Conservation (phyloP, 1,140 invertebrate genomes). For the Coelopa frigida region DNA sequence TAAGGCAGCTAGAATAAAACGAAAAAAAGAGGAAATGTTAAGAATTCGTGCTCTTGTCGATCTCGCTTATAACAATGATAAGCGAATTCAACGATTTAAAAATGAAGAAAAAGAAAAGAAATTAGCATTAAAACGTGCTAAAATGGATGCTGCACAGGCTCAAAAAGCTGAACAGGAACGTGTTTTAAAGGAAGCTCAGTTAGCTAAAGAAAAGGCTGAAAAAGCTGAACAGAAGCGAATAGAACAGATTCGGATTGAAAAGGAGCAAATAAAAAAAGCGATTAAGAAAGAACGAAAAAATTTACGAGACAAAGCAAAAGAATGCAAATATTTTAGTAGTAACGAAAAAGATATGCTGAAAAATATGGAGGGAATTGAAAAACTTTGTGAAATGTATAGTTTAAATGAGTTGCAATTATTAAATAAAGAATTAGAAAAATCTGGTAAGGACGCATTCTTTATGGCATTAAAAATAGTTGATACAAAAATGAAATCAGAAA, state of each 20-base stretch:
- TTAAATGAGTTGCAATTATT: slow-evolving; percentile 67
- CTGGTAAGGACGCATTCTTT: slow-evolving; percentile 57
- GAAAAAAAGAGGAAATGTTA: slow-evolving; percentile 94
- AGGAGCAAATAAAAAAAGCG: slow-evolving; percentile 73
- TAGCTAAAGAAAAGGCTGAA: slow-evolving; percentile 76
- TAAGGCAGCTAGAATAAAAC: slow-evolving; percentile 79
- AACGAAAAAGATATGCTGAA: slow-evolving; percentile 66
- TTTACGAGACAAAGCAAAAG: slow-evolving; percentile 76
- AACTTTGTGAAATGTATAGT: slow-evolving; percentile 76
- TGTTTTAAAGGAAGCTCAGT: slow-evolving; percentile 58
- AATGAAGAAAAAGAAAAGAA: slow-evolving; percentile 92
- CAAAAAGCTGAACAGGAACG: slow-evolving; percentile 78
- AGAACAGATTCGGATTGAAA: slow-evolving; percentile 78
- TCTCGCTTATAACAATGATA: slow-evolving; percentile 88
- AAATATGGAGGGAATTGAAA: slow-evolving; percentile 84
- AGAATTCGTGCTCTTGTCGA: slow-evolving; percentile 86
- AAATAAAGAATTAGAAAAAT: slow-evolving; percentile 60
- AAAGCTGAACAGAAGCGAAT: slow-evolving; percentile 70
- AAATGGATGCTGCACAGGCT: slow-evolving; percentile 78
- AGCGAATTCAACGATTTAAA: slow-evolving; percentile 84
- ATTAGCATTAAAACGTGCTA: slow-evolving; percentile 78
- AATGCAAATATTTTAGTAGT: slow-evolving; percentile 76
- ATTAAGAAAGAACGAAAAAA: slow-evolving; percentile 82
- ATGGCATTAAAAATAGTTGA: slow-evolving; percentile 63
- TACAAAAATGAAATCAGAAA: slow-evolving; percentile 67